Conservation (phyloP, 2,797 vertebrate genomes). For the Sebastiscus albofasciatus region DNA sequence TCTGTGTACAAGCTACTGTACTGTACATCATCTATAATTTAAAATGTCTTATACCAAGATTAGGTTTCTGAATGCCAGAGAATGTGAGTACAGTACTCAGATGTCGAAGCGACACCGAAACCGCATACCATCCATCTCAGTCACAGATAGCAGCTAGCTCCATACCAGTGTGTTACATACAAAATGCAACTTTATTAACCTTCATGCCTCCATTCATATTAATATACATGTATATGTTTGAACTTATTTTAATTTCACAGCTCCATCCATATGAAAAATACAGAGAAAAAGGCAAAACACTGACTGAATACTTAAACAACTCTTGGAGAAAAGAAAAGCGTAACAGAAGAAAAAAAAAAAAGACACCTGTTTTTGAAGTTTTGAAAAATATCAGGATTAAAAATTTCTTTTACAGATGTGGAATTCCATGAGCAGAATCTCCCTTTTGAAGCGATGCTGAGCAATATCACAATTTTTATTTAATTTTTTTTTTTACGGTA, state of each 20-base stretch:
- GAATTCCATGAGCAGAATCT: constrained; percentile 91
- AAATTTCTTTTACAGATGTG: constrained; percentile 86
- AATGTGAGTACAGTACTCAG: constrained; percentile 55
- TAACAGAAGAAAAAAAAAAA: constrained; percentile 58
- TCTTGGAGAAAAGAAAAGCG: constrained; percentile 81
- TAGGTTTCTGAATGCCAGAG: constrained; percentile 61
- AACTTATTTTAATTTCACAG: constrained; percentile 99
- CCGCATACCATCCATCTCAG: constrained; percentile 57
- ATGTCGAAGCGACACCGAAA: constrained; percentile 55
- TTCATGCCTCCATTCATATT: constrained; percentile 99
- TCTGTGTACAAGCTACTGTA: constrained; percentile 16
- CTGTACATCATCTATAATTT: constrained; percentile 35
- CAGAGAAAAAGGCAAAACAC: constrained; percentile 91
- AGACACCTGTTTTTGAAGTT: constrained; percentile 92
- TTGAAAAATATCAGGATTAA: constrained; percentile 90
- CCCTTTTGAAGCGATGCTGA: constrained; percentile 92
- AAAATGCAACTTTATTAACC: constrained; percentile 99
- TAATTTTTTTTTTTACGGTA: constrained; percentile 80
- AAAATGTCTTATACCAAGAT: constrained; percentile 57
- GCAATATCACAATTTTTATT: constrained; percentile 89
- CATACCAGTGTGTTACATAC: constrained; percentile 89
- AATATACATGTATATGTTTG: constrained; percentile 99
- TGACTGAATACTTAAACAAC: constrained; percentile 97
- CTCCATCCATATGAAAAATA: constrained; percentile 97
- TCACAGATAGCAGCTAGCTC: constrained; percentile 61